Percentiles rank a stretch among this genome's conserved stretches.
These are phyloP conservation scores for Petrocephalus sullivani DNA, from an alignment of 2,797 vertebrate genomes.

Conservation along the genomic window DNA sequence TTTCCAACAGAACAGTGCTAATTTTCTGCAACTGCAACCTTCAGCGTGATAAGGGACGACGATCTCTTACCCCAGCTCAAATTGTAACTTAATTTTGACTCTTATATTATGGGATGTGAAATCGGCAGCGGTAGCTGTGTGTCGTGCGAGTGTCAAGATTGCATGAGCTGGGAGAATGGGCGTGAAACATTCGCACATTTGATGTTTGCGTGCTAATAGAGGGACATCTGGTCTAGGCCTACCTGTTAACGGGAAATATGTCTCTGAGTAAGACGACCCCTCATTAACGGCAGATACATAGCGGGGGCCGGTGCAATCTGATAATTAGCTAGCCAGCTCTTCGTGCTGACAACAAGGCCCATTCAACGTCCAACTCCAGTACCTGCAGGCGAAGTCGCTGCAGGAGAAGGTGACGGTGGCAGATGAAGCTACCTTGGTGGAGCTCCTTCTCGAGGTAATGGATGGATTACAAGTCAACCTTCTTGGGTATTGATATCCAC, in stretches of 20 bases:
- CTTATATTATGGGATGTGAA: neutral
- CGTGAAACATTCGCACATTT: neutral
- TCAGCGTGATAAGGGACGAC: neutral
- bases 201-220: neutral
- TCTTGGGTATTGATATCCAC: neutral
- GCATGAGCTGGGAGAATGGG: neutral
- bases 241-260: neutral
- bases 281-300: neutral
- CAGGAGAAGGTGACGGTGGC: neutral
- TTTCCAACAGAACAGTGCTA: neutral
- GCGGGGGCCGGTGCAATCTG: neutral
- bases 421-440: neutral
- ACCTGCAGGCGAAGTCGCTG: neutral
- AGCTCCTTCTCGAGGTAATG: neutral
- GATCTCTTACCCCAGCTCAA: neutral
- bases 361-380: neutral
- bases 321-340: neutral
- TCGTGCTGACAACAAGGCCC: neutral
- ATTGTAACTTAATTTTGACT: neutral
- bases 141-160: neutral
- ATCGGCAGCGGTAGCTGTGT: neutral
- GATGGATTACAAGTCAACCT: neutral
- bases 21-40: constrained; percentile 16
- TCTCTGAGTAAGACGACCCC: neutral
- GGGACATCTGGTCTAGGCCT: neutral